These are phyloP conservation scores for Sebastiscus tertius DNA, from an alignment of 2,797 vertebrate genomes.

Conservation along the genomic window DNA sequence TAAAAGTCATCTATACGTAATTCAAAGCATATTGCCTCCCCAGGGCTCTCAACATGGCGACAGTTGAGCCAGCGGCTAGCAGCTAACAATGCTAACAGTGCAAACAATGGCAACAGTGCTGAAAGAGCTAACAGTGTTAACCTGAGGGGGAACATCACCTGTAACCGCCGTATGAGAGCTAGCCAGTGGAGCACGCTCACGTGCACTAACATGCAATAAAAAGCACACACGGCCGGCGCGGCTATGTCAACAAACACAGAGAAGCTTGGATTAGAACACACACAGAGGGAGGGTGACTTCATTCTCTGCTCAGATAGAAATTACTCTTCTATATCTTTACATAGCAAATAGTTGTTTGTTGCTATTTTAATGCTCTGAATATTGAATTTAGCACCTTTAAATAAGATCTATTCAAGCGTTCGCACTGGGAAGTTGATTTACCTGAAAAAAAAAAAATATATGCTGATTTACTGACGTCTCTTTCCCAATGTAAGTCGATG, in stretches of 20 bases:
- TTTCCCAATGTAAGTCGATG: not conserved
- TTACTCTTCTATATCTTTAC: not conserved
- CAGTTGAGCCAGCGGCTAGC: no score
- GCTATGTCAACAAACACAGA: not conserved
- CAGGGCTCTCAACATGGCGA: no score
- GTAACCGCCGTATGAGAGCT: not conserved
- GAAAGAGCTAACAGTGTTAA: no score
- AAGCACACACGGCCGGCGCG: no score
- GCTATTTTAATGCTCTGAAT: not conserved
- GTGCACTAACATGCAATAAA: no score
- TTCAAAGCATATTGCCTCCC: not conserved
- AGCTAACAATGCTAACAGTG: no score
- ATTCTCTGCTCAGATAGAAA: no score
- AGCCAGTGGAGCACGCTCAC: no score
- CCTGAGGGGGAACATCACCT: not conserved
- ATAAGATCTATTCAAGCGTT: not conserved
- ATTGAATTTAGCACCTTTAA: not conserved
- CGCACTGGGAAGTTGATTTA: not conserved
- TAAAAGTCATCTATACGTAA: not conserved
- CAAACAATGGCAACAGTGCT: no score
- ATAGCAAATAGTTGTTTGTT: not conserved
- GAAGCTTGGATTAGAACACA: not conserved
- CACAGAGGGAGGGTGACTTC: not conserved
- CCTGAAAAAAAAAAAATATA: not conserved
- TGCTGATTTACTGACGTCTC: not conserved